Conservation (phyloP, 2,797 vertebrate species). For the Sebastes diaconus region DNA sequence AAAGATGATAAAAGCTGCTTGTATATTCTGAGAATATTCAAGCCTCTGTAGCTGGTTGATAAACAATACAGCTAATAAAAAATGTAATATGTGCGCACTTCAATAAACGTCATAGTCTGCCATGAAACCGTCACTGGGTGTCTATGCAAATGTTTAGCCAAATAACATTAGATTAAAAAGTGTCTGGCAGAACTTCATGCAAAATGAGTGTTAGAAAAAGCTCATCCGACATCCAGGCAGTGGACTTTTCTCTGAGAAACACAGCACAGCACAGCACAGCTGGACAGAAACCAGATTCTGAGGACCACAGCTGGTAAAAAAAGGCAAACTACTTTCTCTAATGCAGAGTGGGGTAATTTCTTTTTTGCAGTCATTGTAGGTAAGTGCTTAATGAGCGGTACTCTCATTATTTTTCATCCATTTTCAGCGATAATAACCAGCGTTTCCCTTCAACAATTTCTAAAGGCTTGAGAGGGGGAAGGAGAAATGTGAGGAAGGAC, state of each 20-base stretch:
- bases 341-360: neutral
- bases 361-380: constrained; percentile 9
- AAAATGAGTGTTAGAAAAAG: constrained; percentile 35
- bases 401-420: neutral
- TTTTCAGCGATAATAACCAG: neutral
- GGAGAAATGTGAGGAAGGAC: constrained; percentile 20
- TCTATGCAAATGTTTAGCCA: constrained; percentile 53
- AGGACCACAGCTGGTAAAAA: constrained; percentile 14
- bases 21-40: constrained; percentile 2
- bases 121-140: constrained; percentile 20
- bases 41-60: constrained; percentile 2
- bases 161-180: constrained; percentile 19
- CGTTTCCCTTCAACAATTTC: neutral
- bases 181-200: constrained; percentile 40
- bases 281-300: constrained; percentile 22
- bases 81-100: neutral
- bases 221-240: neutral
- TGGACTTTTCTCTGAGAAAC: constrained; percentile 12
- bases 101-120: neutral
- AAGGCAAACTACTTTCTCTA: neutral
- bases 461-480: neutral
- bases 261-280: neutral
- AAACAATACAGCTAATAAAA: constrained; percentile 12
- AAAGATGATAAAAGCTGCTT: constrained; percentile 11
- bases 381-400: constrained; percentile 30